A percentile compares a stretch with the other conserved stretches of the same genome.
phyloP scores from a whole-genome alignment of 1,140 invertebrate genomes.

The Drosophila quadrilineata region DNA sequence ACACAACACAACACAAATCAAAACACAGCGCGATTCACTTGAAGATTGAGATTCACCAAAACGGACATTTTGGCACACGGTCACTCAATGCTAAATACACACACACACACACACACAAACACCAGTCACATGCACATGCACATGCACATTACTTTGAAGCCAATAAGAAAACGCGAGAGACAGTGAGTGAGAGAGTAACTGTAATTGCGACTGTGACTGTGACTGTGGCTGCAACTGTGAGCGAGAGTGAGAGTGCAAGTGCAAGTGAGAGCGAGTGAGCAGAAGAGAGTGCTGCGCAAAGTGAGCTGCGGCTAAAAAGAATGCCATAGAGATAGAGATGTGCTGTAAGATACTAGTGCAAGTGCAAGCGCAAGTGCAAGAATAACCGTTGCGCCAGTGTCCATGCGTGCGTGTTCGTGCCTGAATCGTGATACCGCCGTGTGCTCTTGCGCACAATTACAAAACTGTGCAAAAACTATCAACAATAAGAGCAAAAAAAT shows the following conservation, averaged over 20 bases:
- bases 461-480: conserved; percentile 7
- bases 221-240: not conserved
- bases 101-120: not conserved
- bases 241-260: not conserved
- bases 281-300: conserved; percentile 1
- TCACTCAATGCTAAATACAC: not conserved
- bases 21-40: no score
- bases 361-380: conserved; percentile 41
- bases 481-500: not conserved
- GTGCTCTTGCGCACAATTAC: not conserved
- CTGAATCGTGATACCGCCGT: not conserved
- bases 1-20: conserved; percentile 1
- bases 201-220: not conserved
- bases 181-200: not conserved
- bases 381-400: conserved; percentile 29
- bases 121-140: not conserved
- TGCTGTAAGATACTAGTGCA: conserved; percentile 12
- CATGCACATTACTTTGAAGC: conserved; percentile 3
- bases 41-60: no score
- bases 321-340: no score
- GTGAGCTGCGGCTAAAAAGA: not conserved
- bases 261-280: not conserved
- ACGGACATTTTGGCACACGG: conserved; percentile 31
- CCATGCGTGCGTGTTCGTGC: conserved; percentile 14
- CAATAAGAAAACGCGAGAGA: conserved; percentile 26